Conservation (phyloP, 2,797 vertebrate genomes). For the Oreortyx pictus region DNA sequence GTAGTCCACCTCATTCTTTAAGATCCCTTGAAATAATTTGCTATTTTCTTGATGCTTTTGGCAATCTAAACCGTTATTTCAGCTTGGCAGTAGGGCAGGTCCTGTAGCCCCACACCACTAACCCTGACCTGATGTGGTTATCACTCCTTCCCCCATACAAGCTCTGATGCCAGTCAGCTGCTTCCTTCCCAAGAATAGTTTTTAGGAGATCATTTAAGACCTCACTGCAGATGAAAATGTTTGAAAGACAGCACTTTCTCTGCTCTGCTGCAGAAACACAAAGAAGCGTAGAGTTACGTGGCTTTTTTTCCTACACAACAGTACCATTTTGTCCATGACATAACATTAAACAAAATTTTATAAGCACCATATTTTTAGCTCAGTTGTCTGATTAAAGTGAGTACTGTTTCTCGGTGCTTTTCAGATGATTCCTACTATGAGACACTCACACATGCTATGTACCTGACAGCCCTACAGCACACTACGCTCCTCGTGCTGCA, state of each 20-base stretch:
- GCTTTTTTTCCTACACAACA: background rate
- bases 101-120: background rate
- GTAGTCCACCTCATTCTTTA: background rate
- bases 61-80: background rate
- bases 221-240: background rate
- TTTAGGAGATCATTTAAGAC: background rate
- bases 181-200: background rate
- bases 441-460: background rate
- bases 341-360: slow-evolving; percentile 3
- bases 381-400: slow-evolving; percentile 8
- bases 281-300: background rate
- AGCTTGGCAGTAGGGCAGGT: background rate
- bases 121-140: background rate
- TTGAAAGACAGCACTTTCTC: background rate
- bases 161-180: fast-evolving
- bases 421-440: background rate
- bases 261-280: background rate
- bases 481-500: fast-evolving
- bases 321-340: background rate
- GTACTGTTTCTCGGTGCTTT: background rate
- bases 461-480: background rate
- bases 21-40: background rate
- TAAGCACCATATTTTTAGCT: background rate
- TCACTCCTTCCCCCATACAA: background rate
- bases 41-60: background rate